Base-by-base conservation (phyloP, 2,888 invertebrate species). In the Tanypteryx hageni region DNA sequence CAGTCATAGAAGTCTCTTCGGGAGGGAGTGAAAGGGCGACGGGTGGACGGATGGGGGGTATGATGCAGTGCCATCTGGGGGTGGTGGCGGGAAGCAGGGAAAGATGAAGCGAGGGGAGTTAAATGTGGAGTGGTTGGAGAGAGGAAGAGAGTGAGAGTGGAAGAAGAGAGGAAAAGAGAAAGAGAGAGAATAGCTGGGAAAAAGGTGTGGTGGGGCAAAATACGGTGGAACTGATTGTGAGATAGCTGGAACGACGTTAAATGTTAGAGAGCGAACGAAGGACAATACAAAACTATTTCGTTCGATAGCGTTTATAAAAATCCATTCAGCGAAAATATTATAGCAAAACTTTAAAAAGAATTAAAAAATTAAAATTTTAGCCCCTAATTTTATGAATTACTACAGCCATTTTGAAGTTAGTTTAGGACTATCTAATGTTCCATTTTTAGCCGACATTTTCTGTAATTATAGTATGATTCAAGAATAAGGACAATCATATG, bases 61-160 rank as follows among this genome's bases (percentile, higher is more conserved):
- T 83, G 83, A 83, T 83, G 83, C 83, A 83, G 83, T 83, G 83
- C 56, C 83, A 83, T 83, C 56, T 83, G 83, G 83, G 83, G 82
- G 83, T 31, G 31, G 82, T 9, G 16, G 31, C 5, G 64, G n/a
- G 16, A 11, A 11, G 82, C 14, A 16, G 16, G 82, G 16, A 13
- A 44, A 44, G 31, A 56, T 56, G 83, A 83, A n/a, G 44, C n/a
- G 57, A 57, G 18, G 83, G 56, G 57, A 56, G 14, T 44, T 14
- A 18, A 44, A 82, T n/a, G 82, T 27, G 82, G 13, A 44, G 82
- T 0, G 5, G 27, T 1, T 22, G 82, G 44, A 82, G 76, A 44
- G 18, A 27, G 27, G 82, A 27, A 44, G 44, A 44, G 82, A n/a
- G 14, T n/a, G 44, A 44, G 82, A n/a, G 14, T n/a, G n/a, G 14